A percentile compares a stretch with the other conserved stretches of the same genome.
These are phyloP conservation scores for Macquaria ambigua DNA, from an alignment of 2,113 vertebrate genomes.

Conservation along the genomic window DNA sequence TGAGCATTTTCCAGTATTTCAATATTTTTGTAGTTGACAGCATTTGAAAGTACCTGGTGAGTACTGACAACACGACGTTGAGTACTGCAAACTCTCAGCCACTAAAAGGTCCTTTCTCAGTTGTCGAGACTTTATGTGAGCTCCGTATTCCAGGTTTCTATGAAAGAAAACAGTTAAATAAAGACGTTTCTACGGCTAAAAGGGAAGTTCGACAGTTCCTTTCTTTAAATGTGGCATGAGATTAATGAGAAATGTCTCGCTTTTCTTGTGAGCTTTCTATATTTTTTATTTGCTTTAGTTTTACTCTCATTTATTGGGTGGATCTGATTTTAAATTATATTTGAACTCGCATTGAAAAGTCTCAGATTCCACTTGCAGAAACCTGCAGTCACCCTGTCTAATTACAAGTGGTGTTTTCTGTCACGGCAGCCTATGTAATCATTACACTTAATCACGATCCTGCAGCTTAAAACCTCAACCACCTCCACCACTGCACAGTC, in stretches of 20 bases:
- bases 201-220: not conserved
- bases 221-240: not conserved
- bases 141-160: not conserved
- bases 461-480: constrained; percentile 49
- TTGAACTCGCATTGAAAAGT: not conserved
- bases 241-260: not conserved
- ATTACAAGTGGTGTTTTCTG: constrained; percentile 48
- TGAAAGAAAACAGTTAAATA: not conserved
- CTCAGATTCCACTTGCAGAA: not conserved
- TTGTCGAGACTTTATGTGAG: not conserved
- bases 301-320: not conserved
- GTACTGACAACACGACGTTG: too few relatives aligned
- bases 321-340: not conserved
- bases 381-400: constrained; percentile 16
- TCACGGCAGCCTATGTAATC: constrained; percentile 38
- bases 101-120: not conserved
- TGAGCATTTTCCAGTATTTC: not conserved
- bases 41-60: not conserved
- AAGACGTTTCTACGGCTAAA: not conserved
- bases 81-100: not conserved
- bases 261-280: not conserved
- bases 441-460: constrained; percentile 51
- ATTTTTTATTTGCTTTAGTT: not conserved
- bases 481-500: not conserved
- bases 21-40: not conserved